Percentiles rank a stretch among this genome's conserved stretches.
Conservation (phyloP, 2,888 invertebrate genomes). For the Pecten maximus region DNA sequence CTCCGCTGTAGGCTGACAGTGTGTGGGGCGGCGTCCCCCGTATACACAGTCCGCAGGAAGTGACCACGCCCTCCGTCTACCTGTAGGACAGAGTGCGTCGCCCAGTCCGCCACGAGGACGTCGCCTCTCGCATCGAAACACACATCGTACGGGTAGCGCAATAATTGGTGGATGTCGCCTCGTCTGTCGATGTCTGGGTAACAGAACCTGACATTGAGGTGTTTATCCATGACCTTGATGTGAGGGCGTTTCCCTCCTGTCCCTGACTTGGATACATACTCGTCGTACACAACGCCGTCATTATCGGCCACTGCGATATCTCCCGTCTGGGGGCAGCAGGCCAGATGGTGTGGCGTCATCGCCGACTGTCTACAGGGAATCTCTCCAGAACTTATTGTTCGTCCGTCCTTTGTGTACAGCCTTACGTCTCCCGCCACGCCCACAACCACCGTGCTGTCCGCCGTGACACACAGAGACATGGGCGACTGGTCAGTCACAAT, state of each 20-base stretch:
- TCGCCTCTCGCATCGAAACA: neutral
- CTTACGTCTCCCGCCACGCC: neutral
- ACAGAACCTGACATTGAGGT: neutral
- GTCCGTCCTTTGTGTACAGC: neutral
- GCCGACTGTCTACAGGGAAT: neutral
- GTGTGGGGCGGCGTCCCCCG: neutral
- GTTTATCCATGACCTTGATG: neutral
- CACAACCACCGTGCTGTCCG: neutral
- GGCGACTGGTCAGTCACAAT: neutral
- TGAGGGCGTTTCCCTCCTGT: neutral
- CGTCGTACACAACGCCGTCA: neutral
- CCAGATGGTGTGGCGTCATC: neutral
- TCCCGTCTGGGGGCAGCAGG: neutral
- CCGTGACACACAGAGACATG: neutral
- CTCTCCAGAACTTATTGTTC: neutral
- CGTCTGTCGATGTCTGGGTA: neutral
- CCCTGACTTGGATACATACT: neutral
- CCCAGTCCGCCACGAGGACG: neutral
- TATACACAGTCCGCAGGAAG: neutral
- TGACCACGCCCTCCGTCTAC: neutral
- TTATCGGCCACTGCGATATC: neutral
- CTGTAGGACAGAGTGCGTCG: neutral
- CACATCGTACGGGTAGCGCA: neutral
- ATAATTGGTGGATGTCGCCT: neutral
- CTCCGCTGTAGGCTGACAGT: neutral